Base-by-base conservation (phyloP, 2,113 vertebrate species). In the Clarias macrocephalus region DNA sequence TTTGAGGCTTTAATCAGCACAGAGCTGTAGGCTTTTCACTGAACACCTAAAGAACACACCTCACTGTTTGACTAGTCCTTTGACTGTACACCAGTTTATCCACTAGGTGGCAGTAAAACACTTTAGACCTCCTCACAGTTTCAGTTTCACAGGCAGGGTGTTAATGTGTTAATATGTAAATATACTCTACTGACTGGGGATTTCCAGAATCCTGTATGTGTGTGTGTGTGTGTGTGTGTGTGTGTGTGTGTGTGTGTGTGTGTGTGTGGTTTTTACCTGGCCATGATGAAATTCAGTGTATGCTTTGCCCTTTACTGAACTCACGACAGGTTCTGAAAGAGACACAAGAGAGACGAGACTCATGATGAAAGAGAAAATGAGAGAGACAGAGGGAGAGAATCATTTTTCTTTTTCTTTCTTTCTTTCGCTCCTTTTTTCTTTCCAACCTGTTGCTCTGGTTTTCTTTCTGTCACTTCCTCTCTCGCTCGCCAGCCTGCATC, bases 241-340 rank as follows among this genome's bases (percentile, higher is more conserved):
- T 83, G 81, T 83, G 81, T 66, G 21, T 66, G 37, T 82, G 62
- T 82, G 81, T 66, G 80, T 82, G 77, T 80, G 77, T 79, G 76
- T 79, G 76, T 82, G 80, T 65, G 80, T 66, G 80, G 62, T 82
- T 33, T 62, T 56, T 72, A 84, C 82, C 82, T 84, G 82, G 30
- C n/a, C n/a, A 57, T 79, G 76, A 57, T 79, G 76, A 72, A 37
- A 3, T 23, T 33, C 82, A 37, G 0, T 33, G 54, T 11, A 72
- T 30, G 11, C 52, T 72, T 30, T 70, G 48, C 19, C n/a, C 48
- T 83, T 88, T 21, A 42, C 15, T 77, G 77, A 56, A 37, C 63
- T 62, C 21, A 8, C 73, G 28, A 54, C 23, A 5, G 28, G 8
- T 12, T 90, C 89, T 90, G 18, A 21, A 81, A 37, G 6, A 25